A percentile compares a stretch with the other conserved stretches of the same genome.
These are phyloP conservation scores for Heliangelus exortis DNA, from an alignment of 2,797 vertebrate genomes.

Conservation along the genomic window DNA sequence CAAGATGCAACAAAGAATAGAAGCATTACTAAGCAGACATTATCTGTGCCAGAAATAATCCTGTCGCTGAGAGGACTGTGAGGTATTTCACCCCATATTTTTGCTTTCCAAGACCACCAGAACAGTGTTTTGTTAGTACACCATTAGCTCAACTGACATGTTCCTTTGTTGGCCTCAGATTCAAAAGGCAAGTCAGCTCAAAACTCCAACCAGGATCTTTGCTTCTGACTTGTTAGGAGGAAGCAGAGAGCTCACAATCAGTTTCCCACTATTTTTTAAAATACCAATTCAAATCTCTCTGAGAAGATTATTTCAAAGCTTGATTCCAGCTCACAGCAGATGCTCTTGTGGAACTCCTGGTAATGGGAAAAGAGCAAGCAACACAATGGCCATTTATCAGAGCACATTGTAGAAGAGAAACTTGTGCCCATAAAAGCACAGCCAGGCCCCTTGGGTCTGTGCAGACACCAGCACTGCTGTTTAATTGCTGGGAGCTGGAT, in stretches of 20 bases:
- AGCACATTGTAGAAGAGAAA: slow-evolving; percentile 34
- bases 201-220: neutral
- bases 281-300: slow-evolving; percentile 33
- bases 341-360: slow-evolving; percentile 28
- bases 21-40: slow-evolving; percentile 21
- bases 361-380: slow-evolving; percentile 41
- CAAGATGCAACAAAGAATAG: neutral
- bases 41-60: slow-evolving; percentile 30
- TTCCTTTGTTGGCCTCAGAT: neutral
- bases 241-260: neutral
- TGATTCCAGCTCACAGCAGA: neutral
- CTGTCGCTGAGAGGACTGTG: neutral
- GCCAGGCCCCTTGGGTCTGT: slow-evolving; percentile 8
- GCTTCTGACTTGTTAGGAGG: neutral
- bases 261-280: slow-evolving; percentile 34
- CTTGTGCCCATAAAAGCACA: slow-evolving; percentile 63
- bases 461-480: slow-evolving; percentile 48
- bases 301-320: slow-evolving; percentile 51
- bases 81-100: neutral
- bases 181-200: neutral
- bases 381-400: slow-evolving; percentile 45
- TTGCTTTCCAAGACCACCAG: slow-evolving; percentile 37
- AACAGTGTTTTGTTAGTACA: neutral
- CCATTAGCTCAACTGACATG: neutral
- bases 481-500: slow-evolving; percentile 11